These are phyloP conservation scores for Puma concolor DNA, from an alignment of 2,113 vertebrate species.

Conservation along the genomic window DNA sequence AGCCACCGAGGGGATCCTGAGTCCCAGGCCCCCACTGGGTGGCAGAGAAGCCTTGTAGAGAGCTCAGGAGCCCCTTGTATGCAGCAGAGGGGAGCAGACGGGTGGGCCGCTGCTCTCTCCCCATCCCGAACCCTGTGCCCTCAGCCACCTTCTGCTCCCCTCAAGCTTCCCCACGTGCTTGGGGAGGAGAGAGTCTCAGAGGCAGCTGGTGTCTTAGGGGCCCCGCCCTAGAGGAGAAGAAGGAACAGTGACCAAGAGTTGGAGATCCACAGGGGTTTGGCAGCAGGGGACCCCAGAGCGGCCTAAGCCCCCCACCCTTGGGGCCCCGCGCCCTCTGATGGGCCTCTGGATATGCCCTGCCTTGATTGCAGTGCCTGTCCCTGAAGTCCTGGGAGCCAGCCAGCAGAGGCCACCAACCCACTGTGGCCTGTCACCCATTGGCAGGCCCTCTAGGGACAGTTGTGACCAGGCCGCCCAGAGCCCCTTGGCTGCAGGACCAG, in stretches of 20 bases:
- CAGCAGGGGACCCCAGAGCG: too few relatives aligned
- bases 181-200: background rate
- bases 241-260: background rate
- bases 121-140: background rate
- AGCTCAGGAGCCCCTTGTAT: background rate
- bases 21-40: too few relatives aligned
- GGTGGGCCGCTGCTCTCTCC: background rate
- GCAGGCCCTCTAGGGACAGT: accelerated
- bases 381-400: too few relatives aligned
- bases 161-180: background rate
- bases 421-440: background rate
- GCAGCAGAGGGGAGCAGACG: background rate
- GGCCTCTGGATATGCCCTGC: background rate
- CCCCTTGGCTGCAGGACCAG: background rate
- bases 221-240: background rate
- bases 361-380: background rate
- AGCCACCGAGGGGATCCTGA: background rate
- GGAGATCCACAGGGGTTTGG: background rate
- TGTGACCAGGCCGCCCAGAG: background rate
- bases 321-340: background rate
- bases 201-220: accelerated
- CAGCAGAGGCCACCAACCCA: background rate
- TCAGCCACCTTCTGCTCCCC: background rate
- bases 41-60: background rate
- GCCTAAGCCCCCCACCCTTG: accelerated